These are phyloP conservation scores for Orthosia gothica DNA, from an alignment of 2,888 invertebrate species.

Conservation along the genomic window DNA sequence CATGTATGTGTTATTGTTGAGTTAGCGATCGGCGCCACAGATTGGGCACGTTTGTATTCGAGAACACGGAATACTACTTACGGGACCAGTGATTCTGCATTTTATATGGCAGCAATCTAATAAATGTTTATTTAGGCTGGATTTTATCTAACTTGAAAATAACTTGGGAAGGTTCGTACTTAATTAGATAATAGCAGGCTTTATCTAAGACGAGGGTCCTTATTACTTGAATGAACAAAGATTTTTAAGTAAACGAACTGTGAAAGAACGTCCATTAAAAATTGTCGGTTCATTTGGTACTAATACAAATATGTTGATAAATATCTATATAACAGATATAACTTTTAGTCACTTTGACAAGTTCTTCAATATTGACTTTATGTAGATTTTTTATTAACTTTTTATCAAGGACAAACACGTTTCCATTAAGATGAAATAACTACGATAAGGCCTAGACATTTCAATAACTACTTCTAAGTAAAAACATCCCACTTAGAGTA, in stretches of 20 bases:
- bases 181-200: constrained; percentile 37
- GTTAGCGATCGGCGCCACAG: constrained; percentile 58
- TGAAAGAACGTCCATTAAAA: constrained; percentile 23
- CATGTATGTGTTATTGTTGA: constrained; percentile 50
- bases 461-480: not conserved
- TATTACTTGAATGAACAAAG: constrained; percentile 9
- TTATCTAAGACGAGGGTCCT: not conserved
- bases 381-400: not conserved
- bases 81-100: constrained; percentile 49
- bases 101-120: constrained; percentile 51
- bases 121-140: constrained; percentile 45
- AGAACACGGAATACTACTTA: constrained; percentile 61
- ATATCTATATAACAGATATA: not conserved
- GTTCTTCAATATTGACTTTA: not conserved
- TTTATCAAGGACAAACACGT: not conserved
- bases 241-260: constrained; percentile 17
- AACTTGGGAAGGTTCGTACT: constrained; percentile 27
- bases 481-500: not conserved
- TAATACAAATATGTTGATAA: constrained; percentile 1
- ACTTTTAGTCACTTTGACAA: not conserved
- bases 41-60: constrained; percentile 72
- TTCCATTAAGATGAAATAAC: not conserved
- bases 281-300: constrained; percentile 3
- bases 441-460: not conserved
- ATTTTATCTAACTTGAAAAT: constrained; percentile 54